Evolutionary conservation across 1,140 invertebrate genomes (phyloP).

Genomic region (Calephelis virginiensis): DNA sequence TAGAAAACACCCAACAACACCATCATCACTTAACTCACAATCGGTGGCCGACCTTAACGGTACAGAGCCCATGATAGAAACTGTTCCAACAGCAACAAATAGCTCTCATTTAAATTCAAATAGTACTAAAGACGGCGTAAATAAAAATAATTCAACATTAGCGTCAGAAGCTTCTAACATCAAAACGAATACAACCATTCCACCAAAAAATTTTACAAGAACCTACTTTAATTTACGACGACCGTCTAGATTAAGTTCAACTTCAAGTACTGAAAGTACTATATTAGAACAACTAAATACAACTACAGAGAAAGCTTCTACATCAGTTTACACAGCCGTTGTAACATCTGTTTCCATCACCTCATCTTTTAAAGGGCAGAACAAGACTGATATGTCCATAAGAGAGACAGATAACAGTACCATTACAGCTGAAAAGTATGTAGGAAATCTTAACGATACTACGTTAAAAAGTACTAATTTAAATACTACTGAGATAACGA

Average conservation of each 20-base stretch:
- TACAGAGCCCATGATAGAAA: conserved; percentile 47
- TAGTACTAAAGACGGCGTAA: conserved; percentile 32
- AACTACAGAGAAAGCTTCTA: conserved; percentile 64
- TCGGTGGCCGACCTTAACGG: conserved; percentile 46
- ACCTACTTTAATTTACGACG: conserved; percentile 62
- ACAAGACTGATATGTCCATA: conserved; percentile 54
- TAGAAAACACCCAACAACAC: conserved; percentile 64
- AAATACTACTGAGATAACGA: conserved; percentile 53
- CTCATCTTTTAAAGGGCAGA: conserved; percentile 70
- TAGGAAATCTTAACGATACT: conserved; percentile 40
- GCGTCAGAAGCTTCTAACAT: conserved; percentile 36
- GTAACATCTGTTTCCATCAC: conserved; percentile 77
- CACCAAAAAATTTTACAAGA: conserved; percentile 56
- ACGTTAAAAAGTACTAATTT: conserved; percentile 35
- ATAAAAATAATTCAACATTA: conserved; percentile 32
- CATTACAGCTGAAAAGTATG: conserved; percentile 25
- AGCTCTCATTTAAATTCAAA: conserved; percentile 26
- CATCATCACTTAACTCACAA: conserved; percentile 47
- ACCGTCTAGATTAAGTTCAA: conserved; percentile 51
- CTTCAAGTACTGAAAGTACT: conserved; percentile 53
- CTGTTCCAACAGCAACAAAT: conserved; percentile 40
- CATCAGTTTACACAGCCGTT: conserved; percentile 75
- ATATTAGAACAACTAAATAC: conserved; percentile 38
- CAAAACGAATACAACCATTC: conserved; percentile 40
- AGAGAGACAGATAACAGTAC: conserved; percentile 51